Evolutionary conservation across 2,113 vertebrate genomes (phyloP).

Genomic region (Chloebia gouldiae): DNA sequence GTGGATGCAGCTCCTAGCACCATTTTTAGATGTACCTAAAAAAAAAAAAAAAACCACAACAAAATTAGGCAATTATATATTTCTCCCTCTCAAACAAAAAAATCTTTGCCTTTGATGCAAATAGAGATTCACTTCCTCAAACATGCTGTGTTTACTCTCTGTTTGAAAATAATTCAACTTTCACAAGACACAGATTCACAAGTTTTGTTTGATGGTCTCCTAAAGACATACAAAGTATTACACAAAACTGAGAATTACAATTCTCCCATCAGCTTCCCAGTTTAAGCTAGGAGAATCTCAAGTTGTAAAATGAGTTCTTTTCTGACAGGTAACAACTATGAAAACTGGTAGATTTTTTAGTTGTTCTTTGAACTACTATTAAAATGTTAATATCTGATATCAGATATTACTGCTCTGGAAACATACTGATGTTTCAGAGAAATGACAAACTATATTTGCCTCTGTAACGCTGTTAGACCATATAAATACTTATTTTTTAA

Average conservation of each 20-base stretch:
- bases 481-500: neutral
- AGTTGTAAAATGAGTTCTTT: neutral
- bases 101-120: neutral
- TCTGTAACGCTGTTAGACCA: neutral
- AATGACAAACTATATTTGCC: neutral
- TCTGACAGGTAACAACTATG: neutral
- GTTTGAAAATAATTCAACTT: neutral
- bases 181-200: neutral
- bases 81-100: neutral
- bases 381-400: neutral
- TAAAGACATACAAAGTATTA: neutral
- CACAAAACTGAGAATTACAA: neutral
- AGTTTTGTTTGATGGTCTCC: neutral
- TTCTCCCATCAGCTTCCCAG: neutral
- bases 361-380: neutral
- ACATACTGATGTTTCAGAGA: neutral
- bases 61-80: neutral
- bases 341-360: neutral
- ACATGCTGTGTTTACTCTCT: neutral
- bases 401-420: neutral
- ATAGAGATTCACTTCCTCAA: neutral
- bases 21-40: neutral
- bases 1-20: neutral
- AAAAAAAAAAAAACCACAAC: neutral
- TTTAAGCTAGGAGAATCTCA: neutral